Conservation (phyloP, 2,797 vertebrate genomes). For the Chelonia mydas region DNA sequence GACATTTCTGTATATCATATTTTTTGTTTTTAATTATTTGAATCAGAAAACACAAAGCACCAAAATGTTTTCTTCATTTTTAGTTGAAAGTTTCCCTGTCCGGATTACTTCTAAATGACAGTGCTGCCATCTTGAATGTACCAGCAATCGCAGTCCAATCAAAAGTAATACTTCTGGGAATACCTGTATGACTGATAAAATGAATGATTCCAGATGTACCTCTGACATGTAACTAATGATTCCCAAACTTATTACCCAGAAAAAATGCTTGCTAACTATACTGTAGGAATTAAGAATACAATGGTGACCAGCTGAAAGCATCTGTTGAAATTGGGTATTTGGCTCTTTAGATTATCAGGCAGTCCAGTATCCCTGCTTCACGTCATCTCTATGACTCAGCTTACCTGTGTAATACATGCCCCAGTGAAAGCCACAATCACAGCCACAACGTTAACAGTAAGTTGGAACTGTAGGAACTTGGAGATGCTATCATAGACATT, state of each 20-base stretch:
- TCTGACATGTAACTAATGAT: background rate
- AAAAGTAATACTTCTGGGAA: background rate
- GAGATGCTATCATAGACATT: conserved; percentile 99
- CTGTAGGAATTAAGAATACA: background rate
- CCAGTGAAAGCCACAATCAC: conserved; percentile 98
- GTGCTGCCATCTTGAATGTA: background rate
- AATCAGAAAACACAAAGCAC: conserved; percentile 31
- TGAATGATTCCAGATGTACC: background rate
- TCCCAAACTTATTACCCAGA: background rate
- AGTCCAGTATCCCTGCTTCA: background rate
- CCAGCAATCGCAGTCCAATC: background rate
- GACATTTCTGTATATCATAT: background rate
- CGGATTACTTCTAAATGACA: background rate
- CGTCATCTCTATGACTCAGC: background rate
- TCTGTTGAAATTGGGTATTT: background rate
- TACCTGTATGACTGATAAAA: background rate
- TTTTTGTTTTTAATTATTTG: background rate
- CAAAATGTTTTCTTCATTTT: background rate
- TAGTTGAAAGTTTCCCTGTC: background rate
- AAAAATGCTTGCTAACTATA: background rate
- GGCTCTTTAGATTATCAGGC: background rate
- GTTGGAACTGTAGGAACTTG: conserved; percentile 98
- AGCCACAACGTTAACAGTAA: conserved; percentile 96
- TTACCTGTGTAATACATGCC: conserved; percentile 97
- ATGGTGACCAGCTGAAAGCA: background rate